Conservation (phyloP, 1,140 invertebrate genomes). For the Acromyrmex echinatior region DNA sequence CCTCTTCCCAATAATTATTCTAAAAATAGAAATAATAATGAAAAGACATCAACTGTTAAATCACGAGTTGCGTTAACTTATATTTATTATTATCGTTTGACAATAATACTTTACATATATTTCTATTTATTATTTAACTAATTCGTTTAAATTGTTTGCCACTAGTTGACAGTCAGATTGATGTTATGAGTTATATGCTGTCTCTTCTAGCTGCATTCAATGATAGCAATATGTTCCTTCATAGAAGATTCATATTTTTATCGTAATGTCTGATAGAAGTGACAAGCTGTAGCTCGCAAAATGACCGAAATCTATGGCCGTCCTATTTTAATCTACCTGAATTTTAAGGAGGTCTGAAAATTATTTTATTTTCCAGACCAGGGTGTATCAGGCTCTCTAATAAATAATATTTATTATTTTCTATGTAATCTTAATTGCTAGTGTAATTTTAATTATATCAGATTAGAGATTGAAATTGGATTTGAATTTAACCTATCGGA, state of each 20-base stretch:
- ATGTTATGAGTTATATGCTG: constrained; percentile 27
- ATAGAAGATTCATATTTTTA: background rate
- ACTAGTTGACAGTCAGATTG: constrained; percentile 71
- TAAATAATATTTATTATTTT: background rate
- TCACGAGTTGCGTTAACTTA: background rate
- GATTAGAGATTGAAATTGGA: too few relatives aligned
- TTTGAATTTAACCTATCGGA: too few relatives aligned
- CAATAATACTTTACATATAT: background rate
- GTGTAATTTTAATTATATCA: too few relatives aligned
- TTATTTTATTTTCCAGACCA: constrained; percentile 79
- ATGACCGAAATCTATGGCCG: constrained; percentile 78
- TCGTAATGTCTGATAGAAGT: background rate
- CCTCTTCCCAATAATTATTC: background rate
- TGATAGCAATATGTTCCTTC: constrained; percentile 48
- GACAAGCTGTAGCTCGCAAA: constrained; percentile 62
- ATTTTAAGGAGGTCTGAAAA: constrained; percentile 82
- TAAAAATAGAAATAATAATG: background rate
- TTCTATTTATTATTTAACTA: constrained; percentile 5
- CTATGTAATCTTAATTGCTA: constrained; percentile 22
- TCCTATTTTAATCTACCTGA: constrained; percentile 82
- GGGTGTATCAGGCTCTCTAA: constrained; percentile 82
- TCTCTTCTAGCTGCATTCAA: constrained; percentile 21
- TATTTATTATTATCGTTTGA: background rate
- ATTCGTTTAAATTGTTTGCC: constrained; percentile 75
- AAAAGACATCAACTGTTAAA: background rate